Percentiles rank a stretch among this genome's conserved stretches.
These are phyloP conservation scores for Smittia aterrima DNA, from an alignment of 2,888 invertebrate species.

Conservation along the genomic window DNA sequence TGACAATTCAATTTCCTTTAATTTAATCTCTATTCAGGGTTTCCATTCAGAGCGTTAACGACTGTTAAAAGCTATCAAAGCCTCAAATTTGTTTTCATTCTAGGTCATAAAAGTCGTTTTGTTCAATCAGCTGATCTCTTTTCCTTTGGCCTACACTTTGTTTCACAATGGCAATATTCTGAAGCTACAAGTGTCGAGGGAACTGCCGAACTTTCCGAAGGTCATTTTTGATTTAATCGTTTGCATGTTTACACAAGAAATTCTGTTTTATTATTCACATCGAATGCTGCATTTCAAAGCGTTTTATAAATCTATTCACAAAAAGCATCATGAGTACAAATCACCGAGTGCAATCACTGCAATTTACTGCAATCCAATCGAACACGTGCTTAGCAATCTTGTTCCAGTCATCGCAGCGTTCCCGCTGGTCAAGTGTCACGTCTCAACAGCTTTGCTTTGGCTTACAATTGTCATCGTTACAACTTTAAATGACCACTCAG, in stretches of 20 bases:
- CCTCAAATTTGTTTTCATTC: neutral
- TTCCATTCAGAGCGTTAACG: no score
- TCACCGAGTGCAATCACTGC: slow-evolving; percentile 37
- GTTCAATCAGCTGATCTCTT: neutral
- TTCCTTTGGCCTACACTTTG: neutral
- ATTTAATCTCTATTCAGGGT: no score
- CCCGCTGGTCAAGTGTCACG: neutral
- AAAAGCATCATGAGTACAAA: slow-evolving; percentile 41
- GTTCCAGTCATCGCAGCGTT: slow-evolving; percentile 22
- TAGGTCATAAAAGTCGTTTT: neutral
- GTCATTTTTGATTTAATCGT: slow-evolving; percentile 2
- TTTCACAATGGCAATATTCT: neutral
- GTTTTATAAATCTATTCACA: slow-evolving; percentile 37
- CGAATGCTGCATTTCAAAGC: slow-evolving; percentile 32
- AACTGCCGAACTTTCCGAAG: slow-evolving; percentile 25
- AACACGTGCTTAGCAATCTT: slow-evolving; percentile 40
- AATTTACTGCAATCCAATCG: slow-evolving; percentile 36
- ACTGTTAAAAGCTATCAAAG: no score
- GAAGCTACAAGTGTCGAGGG: neutral
- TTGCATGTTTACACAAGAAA: slow-evolving; percentile 1
- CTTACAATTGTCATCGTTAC: slow-evolving; percentile 18
- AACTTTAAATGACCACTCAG: slow-evolving; percentile 40
- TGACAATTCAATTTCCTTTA: no score
- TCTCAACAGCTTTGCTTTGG: slow-evolving; percentile 14
- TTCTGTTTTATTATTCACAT: slow-evolving; percentile 41